Evolutionary conservation across 2,113 vertebrate genomes (phyloP), one percentile per base, ranked within the genome.

Genomic region (Pyxicephalus adspersus): DNA sequence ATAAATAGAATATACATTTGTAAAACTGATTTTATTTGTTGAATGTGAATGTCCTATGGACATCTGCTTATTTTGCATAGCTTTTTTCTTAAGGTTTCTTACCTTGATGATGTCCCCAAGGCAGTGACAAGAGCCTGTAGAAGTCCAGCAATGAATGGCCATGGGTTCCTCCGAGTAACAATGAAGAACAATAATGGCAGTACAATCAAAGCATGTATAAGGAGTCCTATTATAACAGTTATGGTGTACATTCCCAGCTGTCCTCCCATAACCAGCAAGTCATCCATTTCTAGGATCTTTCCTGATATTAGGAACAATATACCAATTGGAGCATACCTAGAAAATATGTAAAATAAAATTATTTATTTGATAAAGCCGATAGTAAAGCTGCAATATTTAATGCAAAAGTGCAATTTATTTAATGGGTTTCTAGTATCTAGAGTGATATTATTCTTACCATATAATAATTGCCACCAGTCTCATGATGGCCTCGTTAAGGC

Each of bases 401-500:
- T n/a, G 22, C 9, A 58, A 58, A 58, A 63, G 3, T 22, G 22
- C 60, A n/a, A 63, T 20, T 13, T 17, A 28, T 25, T 64, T 64
- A 22, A 19, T 26, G 23, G 25, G 11, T 64, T 17, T 28, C 15
- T 38, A 34, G 28, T 4, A 38, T 66, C 19, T 15, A 9, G 51
- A 26, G 16, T 26, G 23, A 11, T 92, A 95, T 96, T 87, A 98
- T 97, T 96, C 96, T 96, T 87, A 98, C 98, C 98, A 99, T 90
- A 99, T 98, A 85, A 98, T 96, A 86, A 99, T 91, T 86, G 96
- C 91, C 87, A 99, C 98, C 87, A 99, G 93, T 85, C 94, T 91
- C 96, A 99, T 96, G 88, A 98, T 98, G 85, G 97, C 97, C 88
- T 99, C 95, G 83, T 99, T 99, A 89, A 99, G 92, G 88, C 95